Base-by-base conservation (phyloP, 2,113 vertebrate species). In the Hippocampus guttulatus region DNA sequence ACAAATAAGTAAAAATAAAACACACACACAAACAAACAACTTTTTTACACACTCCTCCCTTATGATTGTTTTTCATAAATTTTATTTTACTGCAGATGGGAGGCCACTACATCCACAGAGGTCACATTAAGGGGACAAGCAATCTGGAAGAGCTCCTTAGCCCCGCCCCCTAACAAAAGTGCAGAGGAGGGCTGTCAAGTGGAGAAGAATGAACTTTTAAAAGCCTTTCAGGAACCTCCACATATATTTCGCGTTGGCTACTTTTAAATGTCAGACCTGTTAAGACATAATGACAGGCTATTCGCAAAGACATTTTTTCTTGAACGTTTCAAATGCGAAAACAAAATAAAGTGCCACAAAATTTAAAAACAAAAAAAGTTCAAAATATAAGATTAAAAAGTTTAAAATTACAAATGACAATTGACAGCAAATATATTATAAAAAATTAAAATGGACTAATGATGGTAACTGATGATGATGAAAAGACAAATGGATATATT, bases 121-220 rank as follows among this genome's bases (percentile, higher is more conserved):
- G 43, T 76, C 54, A 70, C 58, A 75, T 60, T 77, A 25, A 6
- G 25, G 45, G 73, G 60, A 60, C 58, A 75, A 61, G 66, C 41
- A 15, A 68, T 51, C 62, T 68, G 54, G 71, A 75, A 64, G 1
- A 58, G 76, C 57, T 81, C 67, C 54, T 78, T 67, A 75, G 62
- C 63, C 71, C 70, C 38, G 41, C 51, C 55, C 75, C 71, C 67
- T 62, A 54, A 80, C 69, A 63, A 78, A 69, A 69, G 69, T 77
- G 49, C 43, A 38, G 55, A 73, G 40, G 52, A 70, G 30, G 55
- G 38, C 38, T 61, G 69, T 49, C 41, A 68, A 67, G 66, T 52
- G 49, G 20, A 21, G 20, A 52, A 52, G 66, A 65, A 75, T 15
- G 5, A 27, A 27, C 14, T 30, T 27, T 27, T n/a, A 40, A 60